Conservation (phyloP, 1,140 invertebrate genomes). For the Paraescarpia echinospica region DNA sequence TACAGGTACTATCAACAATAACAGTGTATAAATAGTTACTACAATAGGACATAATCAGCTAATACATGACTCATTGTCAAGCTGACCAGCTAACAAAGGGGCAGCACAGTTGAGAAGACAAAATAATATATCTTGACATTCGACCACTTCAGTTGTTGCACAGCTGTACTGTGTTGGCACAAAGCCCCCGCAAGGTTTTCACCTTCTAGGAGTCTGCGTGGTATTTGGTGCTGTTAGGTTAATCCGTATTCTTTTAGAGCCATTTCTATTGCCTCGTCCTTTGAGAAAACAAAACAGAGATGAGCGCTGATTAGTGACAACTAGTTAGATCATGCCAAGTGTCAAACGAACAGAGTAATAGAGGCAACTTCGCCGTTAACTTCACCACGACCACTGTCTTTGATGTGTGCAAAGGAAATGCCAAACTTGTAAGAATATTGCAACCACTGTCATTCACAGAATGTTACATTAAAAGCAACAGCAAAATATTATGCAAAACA, state of each 20-base stretch:
- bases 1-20: neutral
- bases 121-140: neutral
- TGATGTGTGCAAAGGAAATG: neutral
- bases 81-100: neutral
- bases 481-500: no score
- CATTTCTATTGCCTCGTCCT: slow-evolving; percentile 21
- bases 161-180: neutral
- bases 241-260: slow-evolving; percentile 20
- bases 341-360: neutral
- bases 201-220: neutral
- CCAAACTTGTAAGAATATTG: neutral
- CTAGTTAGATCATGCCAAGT: neutral
- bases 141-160: neutral
- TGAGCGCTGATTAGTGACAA: neutral
- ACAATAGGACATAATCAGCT: neutral
- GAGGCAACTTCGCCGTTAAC: slow-evolving; percentile 6
- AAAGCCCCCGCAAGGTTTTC: neutral
- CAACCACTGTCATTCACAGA: neutral
- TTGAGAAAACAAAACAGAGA: slow-evolving; percentile 7
- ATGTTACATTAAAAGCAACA: neutral
- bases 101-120: neutral
- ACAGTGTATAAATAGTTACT: neutral
- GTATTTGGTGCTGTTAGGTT: slow-evolving; percentile 2
- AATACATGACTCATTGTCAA: neutral
- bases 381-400: neutral